A percentile compares a stretch with the other conserved stretches of the same genome.
Conservation (phyloP, 2,113 vertebrate species). For the Syrrhaptes paradoxus region DNA sequence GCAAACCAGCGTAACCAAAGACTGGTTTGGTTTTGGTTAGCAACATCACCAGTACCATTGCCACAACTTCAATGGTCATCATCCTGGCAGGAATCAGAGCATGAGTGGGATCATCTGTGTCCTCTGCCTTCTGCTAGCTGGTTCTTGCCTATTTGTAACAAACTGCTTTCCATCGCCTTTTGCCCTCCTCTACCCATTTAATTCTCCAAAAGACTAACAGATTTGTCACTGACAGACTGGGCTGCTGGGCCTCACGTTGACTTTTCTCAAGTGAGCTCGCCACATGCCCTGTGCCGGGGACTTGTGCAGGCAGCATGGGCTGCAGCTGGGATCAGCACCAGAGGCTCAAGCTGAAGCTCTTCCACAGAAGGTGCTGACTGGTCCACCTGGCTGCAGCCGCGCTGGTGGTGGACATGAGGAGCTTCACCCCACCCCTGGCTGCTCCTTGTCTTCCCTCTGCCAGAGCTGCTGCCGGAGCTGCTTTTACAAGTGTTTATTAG, state of each 20-base stretch:
- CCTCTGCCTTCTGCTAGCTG: neutral
- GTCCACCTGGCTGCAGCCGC: neutral
- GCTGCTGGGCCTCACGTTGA: neutral
- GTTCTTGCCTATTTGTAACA: neutral
- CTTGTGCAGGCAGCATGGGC: neutral
- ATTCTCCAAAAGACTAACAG: neutral
- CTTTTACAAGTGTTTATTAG: neutral
- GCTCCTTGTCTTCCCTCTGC: neutral
- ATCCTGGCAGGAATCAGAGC: neutral
- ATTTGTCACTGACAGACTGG: too few relatives aligned
- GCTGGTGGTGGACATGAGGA: neutral
- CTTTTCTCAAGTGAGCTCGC: neutral
- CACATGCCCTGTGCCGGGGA: neutral
- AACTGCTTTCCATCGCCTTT: neutral
- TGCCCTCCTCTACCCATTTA: neutral
- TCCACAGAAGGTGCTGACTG: neutral
- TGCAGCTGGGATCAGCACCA: neutral
- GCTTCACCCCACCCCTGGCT: neutral
- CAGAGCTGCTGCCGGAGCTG: neutral
- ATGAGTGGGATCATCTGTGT: too few relatives aligned
- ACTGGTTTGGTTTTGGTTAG: neutral
- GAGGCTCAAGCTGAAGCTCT: neutral
- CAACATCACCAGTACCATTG: neutral
- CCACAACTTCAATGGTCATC: neutral
- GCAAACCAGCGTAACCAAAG: neutral